These are phyloP conservation scores for Trididemnum miniatum DNA, from an alignment of 23 tunicate genomes.

Conservation along the genomic window DNA sequence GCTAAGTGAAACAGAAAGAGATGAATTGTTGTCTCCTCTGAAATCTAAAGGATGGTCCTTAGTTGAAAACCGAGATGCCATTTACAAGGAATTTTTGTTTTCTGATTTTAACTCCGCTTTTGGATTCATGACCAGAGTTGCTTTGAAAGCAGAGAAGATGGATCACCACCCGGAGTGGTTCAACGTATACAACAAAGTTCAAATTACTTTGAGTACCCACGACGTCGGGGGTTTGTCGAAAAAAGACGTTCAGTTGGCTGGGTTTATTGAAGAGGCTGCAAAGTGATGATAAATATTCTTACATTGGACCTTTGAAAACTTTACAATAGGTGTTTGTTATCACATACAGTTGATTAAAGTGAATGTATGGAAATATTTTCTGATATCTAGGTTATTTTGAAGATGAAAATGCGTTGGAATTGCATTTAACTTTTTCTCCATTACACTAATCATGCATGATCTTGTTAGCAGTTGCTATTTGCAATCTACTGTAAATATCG, in stretches of 20 bases:
- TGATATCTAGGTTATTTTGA: too few species aligned
- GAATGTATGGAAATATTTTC: too few species aligned
- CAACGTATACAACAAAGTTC: conserved; percentile 94
- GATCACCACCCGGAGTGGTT: conserved; percentile 99
- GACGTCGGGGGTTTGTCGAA: conserved; percentile 88
- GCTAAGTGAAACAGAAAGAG: conserved; percentile 56
- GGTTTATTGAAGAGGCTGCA: conserved; percentile 67
- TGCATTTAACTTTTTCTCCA: too few species aligned
- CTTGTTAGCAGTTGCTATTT: too few species aligned
- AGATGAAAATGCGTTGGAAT: too few species aligned
- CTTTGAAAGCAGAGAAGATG: conserved; percentile 86
- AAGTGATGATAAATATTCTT: background rate
- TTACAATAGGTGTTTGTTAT: too few species aligned
- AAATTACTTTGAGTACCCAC: conserved; percentile 87
- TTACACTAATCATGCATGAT: too few species aligned
- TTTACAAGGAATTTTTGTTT: conserved; percentile 74
- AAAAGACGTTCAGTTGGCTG: conserved; percentile 77
- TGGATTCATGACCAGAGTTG: conserved; percentile 95
- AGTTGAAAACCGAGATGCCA: conserved; percentile 73
- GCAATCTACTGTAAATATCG: too few species aligned
- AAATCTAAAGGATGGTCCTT: conserved; percentile 36
- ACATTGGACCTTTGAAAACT: too few species aligned
- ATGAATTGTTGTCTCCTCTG: conserved; percentile 23
- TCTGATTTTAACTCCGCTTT: conserved; percentile 80
- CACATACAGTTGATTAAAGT: too few species aligned